phyloP scores from a whole-genome alignment of 2,113 vertebrate species.

The Dicaeum eximium region DNA sequence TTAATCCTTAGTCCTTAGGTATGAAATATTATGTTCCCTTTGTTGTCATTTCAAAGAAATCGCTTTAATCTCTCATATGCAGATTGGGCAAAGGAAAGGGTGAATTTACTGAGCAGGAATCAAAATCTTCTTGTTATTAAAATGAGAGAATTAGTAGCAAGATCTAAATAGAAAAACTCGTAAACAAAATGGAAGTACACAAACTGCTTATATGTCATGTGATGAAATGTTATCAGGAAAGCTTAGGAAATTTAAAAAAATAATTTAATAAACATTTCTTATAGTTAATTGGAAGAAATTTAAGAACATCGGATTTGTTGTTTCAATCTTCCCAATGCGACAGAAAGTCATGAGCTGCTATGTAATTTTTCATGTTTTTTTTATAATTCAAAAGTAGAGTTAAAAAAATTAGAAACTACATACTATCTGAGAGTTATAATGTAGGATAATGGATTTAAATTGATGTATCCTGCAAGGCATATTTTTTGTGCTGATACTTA shows the following conservation, averaged over 20 bases:
- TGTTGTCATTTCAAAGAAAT: constrained; percentile 29
- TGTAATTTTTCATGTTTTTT: background rate
- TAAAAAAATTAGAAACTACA: background rate
- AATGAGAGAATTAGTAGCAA: constrained; percentile 42
- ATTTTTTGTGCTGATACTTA: background rate
- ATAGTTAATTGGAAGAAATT: background rate
- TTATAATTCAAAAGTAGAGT: background rate
- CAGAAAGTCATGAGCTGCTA: background rate
- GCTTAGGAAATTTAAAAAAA: background rate
- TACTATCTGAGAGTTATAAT: background rate
- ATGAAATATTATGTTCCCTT: background rate
- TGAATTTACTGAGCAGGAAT: background rate
- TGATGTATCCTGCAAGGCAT: background rate
- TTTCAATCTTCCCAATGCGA: background rate
- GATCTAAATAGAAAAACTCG: background rate
- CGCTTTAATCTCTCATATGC: constrained; percentile 24
- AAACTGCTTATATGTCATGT: constrained; percentile 28
- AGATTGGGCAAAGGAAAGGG: background rate
- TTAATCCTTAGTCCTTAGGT: background rate
- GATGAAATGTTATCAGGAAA: constrained; percentile 16
- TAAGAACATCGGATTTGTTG: background rate
- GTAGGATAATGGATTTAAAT: background rate
- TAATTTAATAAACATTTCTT: background rate
- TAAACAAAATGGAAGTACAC: constrained; percentile 43
- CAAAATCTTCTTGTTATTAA: constrained; percentile 26